Evolutionary conservation across 2,113 vertebrate species (phyloP).

Genomic region (Triplophysa rosa): DNA sequence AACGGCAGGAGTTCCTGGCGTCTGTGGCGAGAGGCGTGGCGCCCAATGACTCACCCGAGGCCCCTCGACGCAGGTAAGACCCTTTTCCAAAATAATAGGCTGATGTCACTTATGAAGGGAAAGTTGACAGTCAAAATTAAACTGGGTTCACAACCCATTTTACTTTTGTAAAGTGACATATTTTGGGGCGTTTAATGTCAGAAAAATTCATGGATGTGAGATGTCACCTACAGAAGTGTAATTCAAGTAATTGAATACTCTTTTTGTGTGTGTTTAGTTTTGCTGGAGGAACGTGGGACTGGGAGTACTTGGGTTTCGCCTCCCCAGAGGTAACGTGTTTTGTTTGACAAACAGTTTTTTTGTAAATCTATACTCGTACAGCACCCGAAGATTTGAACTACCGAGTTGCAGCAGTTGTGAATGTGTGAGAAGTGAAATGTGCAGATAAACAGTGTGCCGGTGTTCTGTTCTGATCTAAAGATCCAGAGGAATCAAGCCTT

Average conservation of each 20-base stretch:
- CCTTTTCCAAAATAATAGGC: not conserved
- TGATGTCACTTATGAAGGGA: not conserved
- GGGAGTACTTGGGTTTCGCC: constrained; percentile 98
- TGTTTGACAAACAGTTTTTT: constrained; percentile 13
- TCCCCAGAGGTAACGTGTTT: constrained; percentile 89
- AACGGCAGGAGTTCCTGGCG: constrained; percentile 94
- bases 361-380: not conserved
- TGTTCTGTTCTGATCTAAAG: constrained; percentile 55
- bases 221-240: not conserved
- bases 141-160: not conserved
- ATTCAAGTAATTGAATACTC: not conserved
- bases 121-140: not conserved
- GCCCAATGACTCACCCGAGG: constrained; percentile 94
- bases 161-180: not conserved
- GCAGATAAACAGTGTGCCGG: constrained; percentile 44
- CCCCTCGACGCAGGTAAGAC: constrained; percentile 88
- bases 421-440: constrained; percentile 33
- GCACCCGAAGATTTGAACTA: constrained; percentile 7
- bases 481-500: constrained; percentile 52
- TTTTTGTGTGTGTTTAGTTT: constrained; percentile 75
- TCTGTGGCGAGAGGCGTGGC: constrained; percentile 95
- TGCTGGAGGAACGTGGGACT: constrained; percentile 98
- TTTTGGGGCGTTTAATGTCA: not conserved
- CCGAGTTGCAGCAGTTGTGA: constrained; percentile 30
- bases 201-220: not conserved